Evolutionary conservation across 2,797 vertebrate species (phyloP).

Genomic region (Gymnodraco acuticeps): DNA sequence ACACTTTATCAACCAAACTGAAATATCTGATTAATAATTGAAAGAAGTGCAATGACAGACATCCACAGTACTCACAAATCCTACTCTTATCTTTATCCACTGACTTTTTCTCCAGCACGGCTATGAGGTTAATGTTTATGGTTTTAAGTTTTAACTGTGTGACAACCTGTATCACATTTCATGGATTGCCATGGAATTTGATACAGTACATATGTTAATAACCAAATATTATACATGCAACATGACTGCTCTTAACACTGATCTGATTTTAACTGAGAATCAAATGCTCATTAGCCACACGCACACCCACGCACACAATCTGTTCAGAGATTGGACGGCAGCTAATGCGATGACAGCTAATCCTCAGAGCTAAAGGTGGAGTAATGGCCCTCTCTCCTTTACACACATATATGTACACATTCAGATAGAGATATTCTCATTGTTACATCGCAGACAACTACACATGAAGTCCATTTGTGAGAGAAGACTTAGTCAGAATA

Average conservation of each 20-base stretch:
- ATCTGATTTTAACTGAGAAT: constrained; percentile 47
- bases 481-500: neutral
- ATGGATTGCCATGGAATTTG: neutral
- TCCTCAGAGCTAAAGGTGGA: constrained; percentile 68
- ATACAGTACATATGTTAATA: neutral
- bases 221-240: neutral
- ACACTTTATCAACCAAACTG: neutral
- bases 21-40: neutral
- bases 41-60: neutral
- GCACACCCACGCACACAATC: constrained; percentile 7
- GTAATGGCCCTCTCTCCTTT: constrained; percentile 32
- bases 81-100: neutral
- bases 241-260: constrained; percentile 29
- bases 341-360: constrained; percentile 83
- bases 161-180: neutral
- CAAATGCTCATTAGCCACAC: constrained; percentile 51
- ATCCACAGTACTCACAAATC: neutral
- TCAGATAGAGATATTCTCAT: constrained; percentile 19
- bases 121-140: neutral
- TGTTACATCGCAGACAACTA: neutral
- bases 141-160: neutral
- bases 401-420: constrained; percentile 9
- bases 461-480: constrained; percentile 16
- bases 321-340: constrained; percentile 66
- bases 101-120: neutral